Evolutionary conservation across 2,888 invertebrate species (phyloP).

Genomic region (Panzeria rudis): DNA sequence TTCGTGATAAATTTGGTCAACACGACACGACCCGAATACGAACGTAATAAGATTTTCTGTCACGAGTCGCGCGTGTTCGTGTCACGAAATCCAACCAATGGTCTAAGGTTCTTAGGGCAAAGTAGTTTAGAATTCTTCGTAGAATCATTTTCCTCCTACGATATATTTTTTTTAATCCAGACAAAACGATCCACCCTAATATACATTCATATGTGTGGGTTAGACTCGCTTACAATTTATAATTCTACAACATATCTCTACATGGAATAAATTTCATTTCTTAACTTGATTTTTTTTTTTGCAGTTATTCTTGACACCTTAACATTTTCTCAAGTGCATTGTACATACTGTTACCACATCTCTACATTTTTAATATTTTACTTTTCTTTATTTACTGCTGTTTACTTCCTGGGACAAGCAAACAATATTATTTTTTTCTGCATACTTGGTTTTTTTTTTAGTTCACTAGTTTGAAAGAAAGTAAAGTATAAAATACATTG

Average conservation of each 20-base stretch:
- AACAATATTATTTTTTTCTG: not conserved
- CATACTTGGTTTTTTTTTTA: not conserved
- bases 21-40: too few species aligned
- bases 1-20: too few species aligned
- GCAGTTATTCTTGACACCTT: conserved; percentile 54
- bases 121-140: too few species aligned
- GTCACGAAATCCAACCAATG: too few species aligned
- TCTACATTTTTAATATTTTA: conserved; percentile 3
- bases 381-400: conserved; percentile 13
- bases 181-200: too few species aligned
- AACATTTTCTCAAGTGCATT: conserved; percentile 67
- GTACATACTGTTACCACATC: conserved; percentile 56
- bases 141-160: too few species aligned
- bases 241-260: not conserved
- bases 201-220: not conserved
- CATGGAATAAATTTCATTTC: conserved; percentile 47
- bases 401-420: conserved; percentile 21
- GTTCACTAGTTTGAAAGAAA: not conserved
- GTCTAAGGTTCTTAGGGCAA: too few species aligned
- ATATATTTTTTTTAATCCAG: too few species aligned
- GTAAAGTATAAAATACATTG: conserved; percentile 31
- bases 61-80: too few species aligned
- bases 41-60: too few species aligned
- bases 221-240: not conserved
- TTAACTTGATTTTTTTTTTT: conserved; percentile 30